A percentile compares a stretch with the other conserved stretches of the same genome.
phyloP scores from a whole-genome alignment of 2,113 vertebrate species.

The Sceloporus tristichus region DNA sequence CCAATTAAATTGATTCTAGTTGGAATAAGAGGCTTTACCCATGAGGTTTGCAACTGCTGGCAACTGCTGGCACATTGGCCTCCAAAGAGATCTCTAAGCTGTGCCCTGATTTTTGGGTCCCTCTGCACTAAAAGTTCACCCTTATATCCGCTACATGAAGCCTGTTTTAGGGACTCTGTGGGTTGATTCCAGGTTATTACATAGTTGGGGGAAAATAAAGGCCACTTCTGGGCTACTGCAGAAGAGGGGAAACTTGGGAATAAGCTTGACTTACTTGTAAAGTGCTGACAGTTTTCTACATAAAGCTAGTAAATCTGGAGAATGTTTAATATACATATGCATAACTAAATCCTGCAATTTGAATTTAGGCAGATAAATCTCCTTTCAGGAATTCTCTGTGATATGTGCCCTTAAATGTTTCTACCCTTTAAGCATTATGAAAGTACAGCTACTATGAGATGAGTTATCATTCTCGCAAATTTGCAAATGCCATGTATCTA shows the following conservation, averaged over 20 bases:
- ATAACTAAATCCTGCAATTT: not conserved
- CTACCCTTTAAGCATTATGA: not conserved
- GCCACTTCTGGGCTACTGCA: constrained; percentile 16
- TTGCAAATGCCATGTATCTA: constrained; percentile 32
- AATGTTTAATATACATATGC: constrained; percentile 40
- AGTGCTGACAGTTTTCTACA: constrained; percentile 55
- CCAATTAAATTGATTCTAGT: no score
- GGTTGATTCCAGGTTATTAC: no score
- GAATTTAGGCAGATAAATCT: not conserved
- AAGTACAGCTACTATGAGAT: not conserved
- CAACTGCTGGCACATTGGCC: no score
- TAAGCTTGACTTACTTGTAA: constrained; percentile 43
- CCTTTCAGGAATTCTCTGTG: not conserved
- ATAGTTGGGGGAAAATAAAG: no score
- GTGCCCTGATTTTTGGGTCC: no score
- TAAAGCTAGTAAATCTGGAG: constrained; percentile 50
- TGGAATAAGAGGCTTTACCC: no score
- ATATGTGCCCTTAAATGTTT: not conserved
- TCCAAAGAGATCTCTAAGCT: no score
- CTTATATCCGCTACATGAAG: no score
- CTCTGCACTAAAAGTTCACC: no score
- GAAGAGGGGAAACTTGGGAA: constrained; percentile 20
- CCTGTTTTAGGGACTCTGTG: no score
- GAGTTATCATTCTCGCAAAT: not conserved
- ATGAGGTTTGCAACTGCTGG: no score